Base-by-base conservation (phyloP, 1,140 invertebrate genomes). In the Ceratina japonica region DNA sequence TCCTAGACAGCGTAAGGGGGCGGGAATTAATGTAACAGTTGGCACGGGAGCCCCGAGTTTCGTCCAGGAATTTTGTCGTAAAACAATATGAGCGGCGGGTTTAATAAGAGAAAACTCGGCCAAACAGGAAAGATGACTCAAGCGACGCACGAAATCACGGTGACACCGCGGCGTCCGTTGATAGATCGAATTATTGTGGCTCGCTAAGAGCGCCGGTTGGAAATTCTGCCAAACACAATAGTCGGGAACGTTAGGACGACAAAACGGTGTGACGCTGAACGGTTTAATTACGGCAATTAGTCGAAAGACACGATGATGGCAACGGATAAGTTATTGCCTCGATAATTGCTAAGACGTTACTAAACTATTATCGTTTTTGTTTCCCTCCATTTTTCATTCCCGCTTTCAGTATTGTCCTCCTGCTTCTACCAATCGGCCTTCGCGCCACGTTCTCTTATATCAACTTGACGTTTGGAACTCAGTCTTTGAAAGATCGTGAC, bases 11-110 rank as follows among this genome's bases (percentile, higher is more conserved):
- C 68, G 2, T 12, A n/a, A 70, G 49, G 16, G 7, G 58, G 27
- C 16, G 20, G n/a, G 59, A 63, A 68, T 64, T 83, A 80, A 79
- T 70, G 70, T 79, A 84, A 82, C 81, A 84, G 76, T 78, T 83
- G 82, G 75, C 75, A 63, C 49, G 20, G 20, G 24, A 77, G n/a
- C 10, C n/a, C 0, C 37, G 20, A 54, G 51, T 71, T 77, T 54
- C 68, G 66, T 44, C 75, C 68, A 56, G 68, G 44, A 77, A 77
- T 77, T 71, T 20, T 63, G 59, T 27, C 49, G 44, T 44, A 68
- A 54, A 77, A 77, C 75, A 71, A 71, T 71, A 77, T 71, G 44
- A 71, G 27, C 27, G 16, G 12, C 18, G 54, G 75, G 63, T 77
- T 62, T 71, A 71, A 71, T 77, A 77, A 22, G 56, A 71, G 75